These are phyloP conservation scores for Phania funesta DNA, from an alignment of 2,888 invertebrate species.

Conservation along the genomic window DNA sequence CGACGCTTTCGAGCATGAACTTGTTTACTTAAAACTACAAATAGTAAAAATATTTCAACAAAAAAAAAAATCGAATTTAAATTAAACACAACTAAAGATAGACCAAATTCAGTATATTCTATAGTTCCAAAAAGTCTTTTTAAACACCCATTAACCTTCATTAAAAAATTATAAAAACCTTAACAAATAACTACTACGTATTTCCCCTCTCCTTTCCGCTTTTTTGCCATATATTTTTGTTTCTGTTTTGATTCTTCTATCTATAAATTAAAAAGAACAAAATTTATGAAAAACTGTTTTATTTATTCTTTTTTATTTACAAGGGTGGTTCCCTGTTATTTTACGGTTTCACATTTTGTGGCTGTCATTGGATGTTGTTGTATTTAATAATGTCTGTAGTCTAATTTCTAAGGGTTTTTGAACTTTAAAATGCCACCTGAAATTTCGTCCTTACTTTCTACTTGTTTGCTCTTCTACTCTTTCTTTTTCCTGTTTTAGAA, in stretches of 20 bases:
- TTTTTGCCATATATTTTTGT: background rate
- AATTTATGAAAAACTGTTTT: background rate
- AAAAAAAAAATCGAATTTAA: no score
- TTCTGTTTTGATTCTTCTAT: constrained; percentile 50
- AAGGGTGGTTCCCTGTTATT: constrained; percentile 42
- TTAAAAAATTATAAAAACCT: no score
- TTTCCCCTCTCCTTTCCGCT: background rate
- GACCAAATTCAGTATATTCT: no score
- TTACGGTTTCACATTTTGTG: background rate
- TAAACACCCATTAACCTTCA: no score
- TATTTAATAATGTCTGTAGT: background rate
- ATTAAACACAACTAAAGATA: no score
- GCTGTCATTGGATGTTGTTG: background rate
- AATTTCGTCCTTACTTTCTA: constrained; percentile 23
- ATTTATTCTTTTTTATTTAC: constrained; percentile 7
- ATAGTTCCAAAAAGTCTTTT: no score
- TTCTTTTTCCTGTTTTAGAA: background rate
- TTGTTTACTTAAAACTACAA: no score
- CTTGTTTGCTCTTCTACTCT: background rate
- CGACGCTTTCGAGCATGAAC: no score
- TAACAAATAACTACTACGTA: no score
- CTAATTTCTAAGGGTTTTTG: constrained; percentile 48
- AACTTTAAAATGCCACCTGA: constrained; percentile 38
- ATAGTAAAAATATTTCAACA: no score
- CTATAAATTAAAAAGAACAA: background rate